These are phyloP conservation scores for Portevinia maculata DNA, from an alignment of 2,888 invertebrate genomes.

Conservation along the genomic window DNA sequence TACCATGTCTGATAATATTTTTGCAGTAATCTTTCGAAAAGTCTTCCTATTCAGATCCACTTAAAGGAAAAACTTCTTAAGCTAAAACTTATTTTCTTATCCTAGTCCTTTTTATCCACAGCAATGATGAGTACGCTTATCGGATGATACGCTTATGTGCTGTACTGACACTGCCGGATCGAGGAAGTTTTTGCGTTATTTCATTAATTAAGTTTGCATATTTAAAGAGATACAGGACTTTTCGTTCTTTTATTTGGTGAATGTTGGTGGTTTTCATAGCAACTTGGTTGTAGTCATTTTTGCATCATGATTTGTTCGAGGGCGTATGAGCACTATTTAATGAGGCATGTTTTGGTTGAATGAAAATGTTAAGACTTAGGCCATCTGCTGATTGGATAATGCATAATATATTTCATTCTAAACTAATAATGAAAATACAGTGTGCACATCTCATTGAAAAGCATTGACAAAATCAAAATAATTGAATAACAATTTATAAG, in stretches of 20 bases:
- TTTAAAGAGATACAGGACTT: slow-evolving; percentile 6
- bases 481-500: slow-evolving; percentile 28
- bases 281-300: neutral
- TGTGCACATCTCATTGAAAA: neutral
- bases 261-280: slow-evolving; percentile 7
- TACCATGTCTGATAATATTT: neutral
- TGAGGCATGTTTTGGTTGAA: too few relatives aligned
- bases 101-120: neutral
- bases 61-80: neutral
- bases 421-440: neutral
- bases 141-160: slow-evolving; percentile 18
- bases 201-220: slow-evolving; percentile 22
- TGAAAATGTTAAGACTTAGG: too few relatives aligned
- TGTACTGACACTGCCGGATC: slow-evolving; percentile 8
- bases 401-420: neutral
- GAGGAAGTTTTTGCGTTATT: slow-evolving; percentile 4
- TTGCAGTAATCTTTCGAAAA: slow-evolving; percentile 10
- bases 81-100: slow-evolving; percentile 1
- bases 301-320: neutral
- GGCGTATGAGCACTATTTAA: neutral
- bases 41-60: slow-evolving; percentile 9
- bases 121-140: neutral
- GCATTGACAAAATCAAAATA: neutral
- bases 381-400: slow-evolving; percentile 2
- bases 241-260: neutral